These are phyloP conservation scores for Cephalophus harveyi DNA, from an alignment of 2,113 vertebrate genomes.

Conservation along the genomic window DNA sequence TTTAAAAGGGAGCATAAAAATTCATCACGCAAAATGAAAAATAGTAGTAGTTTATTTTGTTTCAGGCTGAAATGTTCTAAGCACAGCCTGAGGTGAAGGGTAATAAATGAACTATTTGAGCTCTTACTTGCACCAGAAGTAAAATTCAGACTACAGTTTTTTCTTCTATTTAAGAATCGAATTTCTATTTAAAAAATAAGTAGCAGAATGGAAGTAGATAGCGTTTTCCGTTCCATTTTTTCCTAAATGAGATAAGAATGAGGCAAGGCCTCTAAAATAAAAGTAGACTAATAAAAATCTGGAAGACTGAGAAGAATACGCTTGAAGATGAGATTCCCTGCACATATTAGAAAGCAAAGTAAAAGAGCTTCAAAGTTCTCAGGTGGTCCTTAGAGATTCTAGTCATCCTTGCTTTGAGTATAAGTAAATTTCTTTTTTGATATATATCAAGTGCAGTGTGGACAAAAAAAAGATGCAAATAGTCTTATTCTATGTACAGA, in stretches of 20 bases:
- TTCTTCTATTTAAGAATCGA: neutral
- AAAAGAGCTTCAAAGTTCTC: neutral
- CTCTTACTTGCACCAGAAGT: neutral
- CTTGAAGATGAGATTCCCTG: neutral
- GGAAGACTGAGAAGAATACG: neutral
- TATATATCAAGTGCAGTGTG: neutral
- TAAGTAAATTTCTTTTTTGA: neutral
- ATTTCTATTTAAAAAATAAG: neutral
- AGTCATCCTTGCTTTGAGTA: neutral
- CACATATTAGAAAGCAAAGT: neutral
- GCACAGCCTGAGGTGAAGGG: neutral
- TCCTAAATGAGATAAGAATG: neutral
- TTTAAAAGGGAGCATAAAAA: neutral
- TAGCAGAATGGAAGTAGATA: neutral
- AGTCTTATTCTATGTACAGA: neutral
- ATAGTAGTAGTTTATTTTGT: neutral
- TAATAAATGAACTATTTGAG: neutral
- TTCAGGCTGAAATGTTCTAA: neutral
- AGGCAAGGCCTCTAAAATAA: neutral
- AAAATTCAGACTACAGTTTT: neutral
- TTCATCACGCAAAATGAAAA: neutral
- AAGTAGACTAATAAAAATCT: neutral
- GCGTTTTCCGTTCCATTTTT: neutral
- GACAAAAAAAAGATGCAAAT: neutral
- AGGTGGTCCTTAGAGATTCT: neutral